A percentile compares a stretch with the other conserved stretches of the same genome.
Evolutionary conservation across 2,888 invertebrate species (phyloP).

Genomic region (Neoitamus cyanurus): DNA sequence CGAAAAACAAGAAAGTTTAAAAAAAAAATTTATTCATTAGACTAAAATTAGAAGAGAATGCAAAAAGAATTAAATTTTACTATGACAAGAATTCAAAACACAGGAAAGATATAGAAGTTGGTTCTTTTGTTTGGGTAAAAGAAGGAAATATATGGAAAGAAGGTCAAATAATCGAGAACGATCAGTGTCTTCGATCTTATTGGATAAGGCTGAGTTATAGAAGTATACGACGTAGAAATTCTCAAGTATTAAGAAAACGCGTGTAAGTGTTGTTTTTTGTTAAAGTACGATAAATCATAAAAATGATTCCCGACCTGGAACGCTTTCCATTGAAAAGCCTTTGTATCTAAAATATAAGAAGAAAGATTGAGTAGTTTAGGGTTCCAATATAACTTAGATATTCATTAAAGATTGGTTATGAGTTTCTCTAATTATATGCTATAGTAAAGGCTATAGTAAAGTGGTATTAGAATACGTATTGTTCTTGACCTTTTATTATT

Average conservation of each 20-base stretch:
- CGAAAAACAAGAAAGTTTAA: slow-evolving; percentile 3
- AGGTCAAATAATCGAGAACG: background rate
- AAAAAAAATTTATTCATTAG: background rate
- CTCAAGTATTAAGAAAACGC: background rate
- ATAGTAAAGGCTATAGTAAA: too few relatives aligned
- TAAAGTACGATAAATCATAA: too few relatives aligned
- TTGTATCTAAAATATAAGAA: too few relatives aligned
- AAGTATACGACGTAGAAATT: background rate
- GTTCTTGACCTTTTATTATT: too few relatives aligned
- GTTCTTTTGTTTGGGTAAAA: background rate
- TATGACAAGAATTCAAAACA: background rate
- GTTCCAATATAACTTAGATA: too few relatives aligned
- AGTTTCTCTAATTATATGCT: too few relatives aligned
- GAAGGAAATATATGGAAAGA: background rate
- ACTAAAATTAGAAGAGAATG: background rate
- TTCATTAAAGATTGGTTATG: too few relatives aligned
- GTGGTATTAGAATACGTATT: too few relatives aligned
- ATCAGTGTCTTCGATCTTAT: background rate
- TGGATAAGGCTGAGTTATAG: background rate
- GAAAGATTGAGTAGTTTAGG: too few relatives aligned
- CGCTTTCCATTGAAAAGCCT: too few relatives aligned
- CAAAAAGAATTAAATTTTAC: background rate
- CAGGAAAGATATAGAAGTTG: background rate
- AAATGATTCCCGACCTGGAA: too few relatives aligned
- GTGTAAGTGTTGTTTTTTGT: too few relatives aligned